Conservation (phyloP, 2,113 vertebrate species). For the Carollia perspicillata region DNA sequence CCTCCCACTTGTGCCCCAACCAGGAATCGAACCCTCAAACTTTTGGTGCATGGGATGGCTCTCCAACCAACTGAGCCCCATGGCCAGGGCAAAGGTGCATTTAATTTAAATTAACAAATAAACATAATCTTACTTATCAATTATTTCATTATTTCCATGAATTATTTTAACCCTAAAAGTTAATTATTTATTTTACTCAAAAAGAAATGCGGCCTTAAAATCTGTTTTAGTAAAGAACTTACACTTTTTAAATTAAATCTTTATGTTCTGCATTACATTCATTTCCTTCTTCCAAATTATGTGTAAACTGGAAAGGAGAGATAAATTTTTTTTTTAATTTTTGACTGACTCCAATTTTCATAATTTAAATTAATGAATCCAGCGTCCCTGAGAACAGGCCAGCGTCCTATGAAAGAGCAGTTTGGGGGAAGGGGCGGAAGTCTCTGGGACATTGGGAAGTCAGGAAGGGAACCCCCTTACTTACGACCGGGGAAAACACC, state of each 20-base stretch:
- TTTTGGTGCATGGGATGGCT: no score
- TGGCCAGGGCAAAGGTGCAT: no score
- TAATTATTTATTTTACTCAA: not conserved
- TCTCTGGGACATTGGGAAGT: not conserved
- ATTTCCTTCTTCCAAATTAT: constrained; percentile 8
- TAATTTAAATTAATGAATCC: not conserved
- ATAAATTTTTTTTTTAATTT: not conserved
- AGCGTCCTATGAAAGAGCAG: not conserved
- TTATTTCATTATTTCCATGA: not conserved
- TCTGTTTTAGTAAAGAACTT: not conserved
- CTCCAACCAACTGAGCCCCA: no score
- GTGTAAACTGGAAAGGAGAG: not conserved
- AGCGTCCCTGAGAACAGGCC: not conserved
- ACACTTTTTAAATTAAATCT: not conserved
- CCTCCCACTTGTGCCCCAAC: no score
- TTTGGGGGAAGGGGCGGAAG: not conserved
- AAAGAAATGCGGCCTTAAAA: not conserved
- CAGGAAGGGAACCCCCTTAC: not conserved
- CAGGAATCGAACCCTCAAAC: no score
- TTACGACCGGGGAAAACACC: not conserved
- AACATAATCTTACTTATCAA: not conserved
- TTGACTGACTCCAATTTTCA: not conserved
- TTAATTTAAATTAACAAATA: not conserved
- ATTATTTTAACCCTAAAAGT: not conserved
- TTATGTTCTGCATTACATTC: not conserved